These are phyloP conservation scores for Pseudopodoces humilis DNA, from an alignment of 2,113 vertebrate genomes.

Conservation along the genomic window DNA sequence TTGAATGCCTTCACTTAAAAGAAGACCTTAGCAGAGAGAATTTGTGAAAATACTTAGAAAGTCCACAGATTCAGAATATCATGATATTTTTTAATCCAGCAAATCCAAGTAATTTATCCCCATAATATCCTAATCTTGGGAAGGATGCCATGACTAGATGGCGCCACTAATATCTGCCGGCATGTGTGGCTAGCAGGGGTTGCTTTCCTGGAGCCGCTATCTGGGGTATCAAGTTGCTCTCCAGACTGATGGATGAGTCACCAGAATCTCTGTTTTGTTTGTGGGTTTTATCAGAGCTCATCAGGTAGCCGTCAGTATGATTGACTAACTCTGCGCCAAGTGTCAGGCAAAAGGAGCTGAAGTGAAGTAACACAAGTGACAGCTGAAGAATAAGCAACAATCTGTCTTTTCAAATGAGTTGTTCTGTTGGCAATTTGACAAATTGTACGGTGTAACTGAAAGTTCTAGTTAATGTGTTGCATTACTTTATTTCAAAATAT, in stretches of 20 bases:
- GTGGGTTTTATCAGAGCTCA: slow-evolving; percentile 54
- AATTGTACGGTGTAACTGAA: slow-evolving; percentile 32
- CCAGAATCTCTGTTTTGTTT: slow-evolving; percentile 45
- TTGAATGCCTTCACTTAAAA: not conserved
- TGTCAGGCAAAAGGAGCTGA: slow-evolving; percentile 50
- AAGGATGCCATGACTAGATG: not conserved
- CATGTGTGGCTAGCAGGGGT: not conserved
- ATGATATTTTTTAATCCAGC: not conserved
- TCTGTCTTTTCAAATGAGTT: slow-evolving; percentile 63
- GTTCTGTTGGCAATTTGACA: slow-evolving; percentile 60
- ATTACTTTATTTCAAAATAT: slow-evolving; percentile 54
- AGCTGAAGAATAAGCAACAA: slow-evolving; percentile 69
- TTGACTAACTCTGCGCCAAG: slow-evolving; percentile 35
- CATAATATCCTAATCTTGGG: not conserved
- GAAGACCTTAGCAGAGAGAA: not conserved
- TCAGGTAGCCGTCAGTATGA: slow-evolving; percentile 58
- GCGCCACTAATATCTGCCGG: not conserved
- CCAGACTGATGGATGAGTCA: slow-evolving; percentile 49
- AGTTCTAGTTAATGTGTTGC: slow-evolving; percentile 46
- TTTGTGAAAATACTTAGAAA: not conserved
- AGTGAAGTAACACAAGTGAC: slow-evolving; percentile 58
- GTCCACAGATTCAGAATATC: not conserved
- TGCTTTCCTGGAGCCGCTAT: slow-evolving; percentile 4
- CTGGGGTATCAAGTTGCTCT: slow-evolving; percentile 2
- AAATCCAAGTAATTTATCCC: slow-evolving; percentile 2